A percentile compares a stretch with the other conserved stretches of the same genome.
phyloP scores from a whole-genome alignment of 2,113 vertebrate genomes.

The Budorcas taxicolor region DNA sequence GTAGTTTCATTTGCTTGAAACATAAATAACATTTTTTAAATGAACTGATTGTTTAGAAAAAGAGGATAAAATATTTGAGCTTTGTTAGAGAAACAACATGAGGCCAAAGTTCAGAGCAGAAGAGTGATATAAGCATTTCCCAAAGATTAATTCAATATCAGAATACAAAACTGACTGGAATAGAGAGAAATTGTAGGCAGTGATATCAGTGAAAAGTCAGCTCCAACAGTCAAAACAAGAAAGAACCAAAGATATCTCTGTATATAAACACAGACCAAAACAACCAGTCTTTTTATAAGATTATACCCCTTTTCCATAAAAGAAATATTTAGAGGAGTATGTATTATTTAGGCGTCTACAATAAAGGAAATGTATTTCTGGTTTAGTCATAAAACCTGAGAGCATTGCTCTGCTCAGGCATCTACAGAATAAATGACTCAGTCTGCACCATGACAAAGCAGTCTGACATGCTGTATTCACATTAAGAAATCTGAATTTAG shows the following conservation, averaged over 20 bases:
- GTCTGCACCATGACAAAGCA: not conserved
- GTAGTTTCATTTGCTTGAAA: not conserved
- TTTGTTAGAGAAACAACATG: not conserved
- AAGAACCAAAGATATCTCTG: not conserved
- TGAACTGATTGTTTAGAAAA: not conserved
- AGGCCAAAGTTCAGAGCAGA: not conserved
- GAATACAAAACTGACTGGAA: not conserved
- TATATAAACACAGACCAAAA: not conserved
- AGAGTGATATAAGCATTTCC: not conserved
- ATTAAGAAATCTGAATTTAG: slow-evolving; percentile 16
- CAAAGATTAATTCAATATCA: not conserved
- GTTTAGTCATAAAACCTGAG: not conserved
- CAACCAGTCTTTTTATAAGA: not conserved
- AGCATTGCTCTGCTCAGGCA: not conserved
- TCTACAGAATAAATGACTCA: not conserved
- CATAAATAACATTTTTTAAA: not conserved
- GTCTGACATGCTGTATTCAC: not conserved
- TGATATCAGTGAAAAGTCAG: not conserved
- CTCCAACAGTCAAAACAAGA: not conserved
- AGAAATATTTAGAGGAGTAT: not conserved
- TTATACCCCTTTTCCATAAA: not conserved
- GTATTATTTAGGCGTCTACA: not conserved
- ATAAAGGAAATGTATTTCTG: not conserved
- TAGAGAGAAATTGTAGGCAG: not conserved
- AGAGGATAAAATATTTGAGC: not conserved